Conservation (phyloP, 1,140 invertebrate species). For the Diabrotica undecimpunctata region DNA sequence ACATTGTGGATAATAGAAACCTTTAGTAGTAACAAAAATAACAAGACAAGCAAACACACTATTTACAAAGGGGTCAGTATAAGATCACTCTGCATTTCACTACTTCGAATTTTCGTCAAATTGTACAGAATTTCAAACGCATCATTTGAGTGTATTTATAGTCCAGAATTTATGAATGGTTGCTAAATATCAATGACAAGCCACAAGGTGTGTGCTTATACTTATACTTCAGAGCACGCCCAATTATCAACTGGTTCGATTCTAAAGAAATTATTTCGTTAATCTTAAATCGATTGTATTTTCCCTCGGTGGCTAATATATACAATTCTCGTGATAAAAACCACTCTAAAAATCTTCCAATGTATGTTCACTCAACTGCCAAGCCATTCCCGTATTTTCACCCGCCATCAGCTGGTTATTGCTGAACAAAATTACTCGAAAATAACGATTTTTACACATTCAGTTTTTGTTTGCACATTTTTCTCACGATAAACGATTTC, state of each 20-base stretch:
- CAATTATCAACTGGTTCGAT: slow-evolving; percentile 25
- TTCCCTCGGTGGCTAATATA: not conserved
- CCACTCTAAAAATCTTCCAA: slow-evolving; percentile 26
- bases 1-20: slow-evolving; percentile 53
- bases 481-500: slow-evolving; percentile 27
- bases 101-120: slow-evolving; percentile 37
- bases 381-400: slow-evolving; percentile 41
- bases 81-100: slow-evolving; percentile 38
- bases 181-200: slow-evolving; percentile 41
- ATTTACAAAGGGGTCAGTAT: slow-evolving; percentile 37
- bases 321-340: slow-evolving; percentile 15
- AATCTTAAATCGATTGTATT: not conserved
- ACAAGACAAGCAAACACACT: slow-evolving; percentile 24
- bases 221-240: slow-evolving; percentile 39
- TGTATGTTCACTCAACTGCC: slow-evolving; percentile 29
- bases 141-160: slow-evolving; percentile 33
- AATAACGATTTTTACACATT: slow-evolving; percentile 27
- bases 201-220: slow-evolving; percentile 39
- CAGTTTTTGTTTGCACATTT: slow-evolving; percentile 29
- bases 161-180: slow-evolving; percentile 39
- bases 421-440: slow-evolving; percentile 40
- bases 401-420: slow-evolving; percentile 50
- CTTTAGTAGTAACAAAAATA: slow-evolving; percentile 22
- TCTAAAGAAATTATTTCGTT: not conserved
- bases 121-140: slow-evolving; percentile 33